Conservation (phyloP, 23 tunicate genomes). For the Trididemnum nubilum region DNA sequence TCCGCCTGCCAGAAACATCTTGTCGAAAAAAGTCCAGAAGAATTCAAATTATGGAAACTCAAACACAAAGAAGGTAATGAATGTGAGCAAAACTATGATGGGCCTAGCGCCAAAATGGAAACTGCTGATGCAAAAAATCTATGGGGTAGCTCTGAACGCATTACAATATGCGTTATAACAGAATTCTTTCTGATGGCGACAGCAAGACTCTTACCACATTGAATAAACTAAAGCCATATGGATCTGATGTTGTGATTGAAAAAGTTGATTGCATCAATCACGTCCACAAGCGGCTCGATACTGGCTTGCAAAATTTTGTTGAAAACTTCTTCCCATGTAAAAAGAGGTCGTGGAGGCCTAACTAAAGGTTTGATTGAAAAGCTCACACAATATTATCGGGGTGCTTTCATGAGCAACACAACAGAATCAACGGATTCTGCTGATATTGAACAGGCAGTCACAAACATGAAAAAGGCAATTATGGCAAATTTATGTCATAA, state of each 20-base stretch:
- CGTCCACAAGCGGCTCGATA: slow-evolving; percentile 14
- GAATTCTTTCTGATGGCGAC: slow-evolving; percentile 10
- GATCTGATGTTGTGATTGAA: not conserved
- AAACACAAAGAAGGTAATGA: slow-evolving; percentile 5
- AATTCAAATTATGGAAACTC: not conserved
- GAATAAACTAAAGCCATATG: slow-evolving; percentile 20
- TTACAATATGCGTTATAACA: slow-evolving; percentile 6
- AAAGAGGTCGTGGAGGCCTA: slow-evolving; percentile 25
- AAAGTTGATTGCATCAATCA: slow-evolving; percentile 35
- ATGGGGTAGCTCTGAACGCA: not conserved
- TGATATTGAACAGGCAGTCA: slow-evolving; percentile 6
- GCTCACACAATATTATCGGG: not conserved
- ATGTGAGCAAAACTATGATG: slow-evolving; percentile 6
- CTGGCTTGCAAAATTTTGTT: slow-evolving; percentile 31
- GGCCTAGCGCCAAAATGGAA: slow-evolving; percentile 32
- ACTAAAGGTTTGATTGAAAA: not conserved
- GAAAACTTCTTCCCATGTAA: slow-evolving; percentile 6
- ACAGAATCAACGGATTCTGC: slow-evolving; percentile 9
- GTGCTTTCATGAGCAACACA: not conserved
- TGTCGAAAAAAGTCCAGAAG: not conserved
- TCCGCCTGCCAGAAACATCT: not conserved
- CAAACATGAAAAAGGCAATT: slow-evolving; percentile 15
- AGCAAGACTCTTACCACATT: slow-evolving; percentile 3
- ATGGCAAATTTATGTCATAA: slow-evolving; percentile 17
- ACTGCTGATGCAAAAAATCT: slow-evolving; percentile 19